phyloP scores from a whole-genome alignment of 2,113 vertebrate species.

The Delphinus delphis region DNA sequence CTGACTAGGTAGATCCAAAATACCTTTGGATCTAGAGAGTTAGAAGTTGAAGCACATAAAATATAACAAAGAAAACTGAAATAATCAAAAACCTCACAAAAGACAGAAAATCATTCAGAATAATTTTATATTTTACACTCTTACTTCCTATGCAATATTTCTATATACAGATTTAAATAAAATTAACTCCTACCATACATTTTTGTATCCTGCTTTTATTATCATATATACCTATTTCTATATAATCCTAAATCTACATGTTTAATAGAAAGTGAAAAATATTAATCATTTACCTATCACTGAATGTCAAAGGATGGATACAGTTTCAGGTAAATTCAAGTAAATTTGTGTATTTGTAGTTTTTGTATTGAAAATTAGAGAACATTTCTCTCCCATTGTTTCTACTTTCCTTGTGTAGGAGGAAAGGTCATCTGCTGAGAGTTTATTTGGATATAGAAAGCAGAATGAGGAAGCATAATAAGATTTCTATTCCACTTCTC shows the following conservation, averaged over 20 bases:
- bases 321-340: neutral
- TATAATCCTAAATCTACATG: neutral
- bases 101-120: neutral
- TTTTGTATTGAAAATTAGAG: neutral
- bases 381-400: neutral
- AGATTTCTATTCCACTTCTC: neutral
- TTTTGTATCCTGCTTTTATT: neutral
- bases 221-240: neutral
- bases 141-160: neutral
- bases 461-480: neutral
- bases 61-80: neutral
- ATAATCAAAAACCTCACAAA: neutral
- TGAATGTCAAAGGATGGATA: neutral
- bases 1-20: neutral
- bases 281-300: neutral
- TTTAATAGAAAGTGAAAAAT: neutral
- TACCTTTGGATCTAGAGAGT: neutral
- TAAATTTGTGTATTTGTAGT: neutral
- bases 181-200: neutral
- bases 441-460: neutral
- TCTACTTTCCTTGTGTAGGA: neutral
- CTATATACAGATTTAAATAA: neutral
- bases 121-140: neutral
- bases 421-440: neutral
- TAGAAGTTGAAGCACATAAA: neutral